These are phyloP conservation scores for Notodonta ziczac DNA, from an alignment of 2,888 invertebrate species.

Conservation along the genomic window DNA sequence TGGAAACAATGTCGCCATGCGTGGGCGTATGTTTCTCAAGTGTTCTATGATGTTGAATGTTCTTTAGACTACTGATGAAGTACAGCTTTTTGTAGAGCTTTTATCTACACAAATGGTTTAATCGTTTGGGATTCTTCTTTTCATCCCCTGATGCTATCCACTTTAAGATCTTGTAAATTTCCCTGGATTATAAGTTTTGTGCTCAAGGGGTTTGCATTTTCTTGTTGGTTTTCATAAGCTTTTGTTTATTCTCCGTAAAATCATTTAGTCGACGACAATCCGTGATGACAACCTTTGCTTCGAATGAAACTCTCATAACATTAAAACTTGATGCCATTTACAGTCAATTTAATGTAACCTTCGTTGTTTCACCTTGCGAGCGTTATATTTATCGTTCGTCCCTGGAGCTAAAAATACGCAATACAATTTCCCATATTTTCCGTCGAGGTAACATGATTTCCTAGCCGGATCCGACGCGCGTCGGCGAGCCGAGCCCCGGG, in stretches of 20 bases:
- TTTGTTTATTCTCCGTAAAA: too few species aligned
- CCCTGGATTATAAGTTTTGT: too few species aligned
- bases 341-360: constrained; percentile 20
- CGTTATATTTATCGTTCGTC: constrained; percentile 35
- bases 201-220: too few species aligned
- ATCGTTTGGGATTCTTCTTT: too few species aligned
- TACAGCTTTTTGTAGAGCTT: too few species aligned
- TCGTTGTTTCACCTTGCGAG: constrained; percentile 34
- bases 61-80: too few species aligned
- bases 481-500: constrained; percentile 38
- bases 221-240: too few species aligned
- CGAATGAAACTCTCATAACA: not conserved
- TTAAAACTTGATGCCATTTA: not conserved
- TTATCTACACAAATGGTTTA: too few species aligned
- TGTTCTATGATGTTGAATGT: not conserved
- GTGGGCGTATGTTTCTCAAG: not conserved
- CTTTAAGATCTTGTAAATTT: too few species aligned
- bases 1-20: not conserved
- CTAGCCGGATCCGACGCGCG: constrained; percentile 32
- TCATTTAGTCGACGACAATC: not conserved
- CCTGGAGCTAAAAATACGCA: constrained; percentile 52
- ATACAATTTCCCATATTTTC: constrained; percentile 36
- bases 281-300: not conserved
- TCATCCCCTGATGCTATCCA: too few species aligned
- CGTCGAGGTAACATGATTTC: constrained; percentile 44